phyloP scores from a whole-genome alignment of 2,797 vertebrate species.

The Hypotaenidia okinawae region DNA sequence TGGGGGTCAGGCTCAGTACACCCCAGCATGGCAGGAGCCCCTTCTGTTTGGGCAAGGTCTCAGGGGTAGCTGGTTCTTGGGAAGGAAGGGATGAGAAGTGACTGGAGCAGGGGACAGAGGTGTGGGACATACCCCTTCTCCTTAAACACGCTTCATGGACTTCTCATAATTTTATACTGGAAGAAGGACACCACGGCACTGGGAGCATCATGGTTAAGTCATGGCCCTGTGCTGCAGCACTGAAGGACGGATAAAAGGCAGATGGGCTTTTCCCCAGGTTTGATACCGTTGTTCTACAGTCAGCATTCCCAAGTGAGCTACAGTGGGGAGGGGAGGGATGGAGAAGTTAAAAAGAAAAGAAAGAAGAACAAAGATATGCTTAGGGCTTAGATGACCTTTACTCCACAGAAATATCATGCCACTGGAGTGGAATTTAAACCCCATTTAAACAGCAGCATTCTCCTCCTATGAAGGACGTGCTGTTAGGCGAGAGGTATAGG shows the following conservation, averaged over 20 bases:
- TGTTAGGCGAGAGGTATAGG: background rate
- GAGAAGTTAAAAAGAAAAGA: background rate
- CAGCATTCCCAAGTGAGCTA: background rate
- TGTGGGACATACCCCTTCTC: background rate
- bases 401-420: background rate
- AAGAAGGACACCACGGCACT: background rate
- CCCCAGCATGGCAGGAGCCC: background rate
- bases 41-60: background rate
- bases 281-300: background rate
- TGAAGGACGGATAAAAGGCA: background rate
- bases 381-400: background rate
- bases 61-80: background rate
- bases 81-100: too few relatives aligned
- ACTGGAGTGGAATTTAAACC: background rate
- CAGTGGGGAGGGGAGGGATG: too few relatives aligned
- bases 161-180: background rate
- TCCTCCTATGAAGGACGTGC: background rate
- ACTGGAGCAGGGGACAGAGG: background rate
- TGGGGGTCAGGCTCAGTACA: background rate
- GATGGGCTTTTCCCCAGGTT: background rate
- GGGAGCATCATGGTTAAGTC: background rate
- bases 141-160: rapidly evolving
- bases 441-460: background rate
- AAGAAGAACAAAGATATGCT: background rate
- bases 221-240: background rate